phyloP scores from a whole-genome alignment of 2,888 invertebrate species.

The Allacma fusca region DNA sequence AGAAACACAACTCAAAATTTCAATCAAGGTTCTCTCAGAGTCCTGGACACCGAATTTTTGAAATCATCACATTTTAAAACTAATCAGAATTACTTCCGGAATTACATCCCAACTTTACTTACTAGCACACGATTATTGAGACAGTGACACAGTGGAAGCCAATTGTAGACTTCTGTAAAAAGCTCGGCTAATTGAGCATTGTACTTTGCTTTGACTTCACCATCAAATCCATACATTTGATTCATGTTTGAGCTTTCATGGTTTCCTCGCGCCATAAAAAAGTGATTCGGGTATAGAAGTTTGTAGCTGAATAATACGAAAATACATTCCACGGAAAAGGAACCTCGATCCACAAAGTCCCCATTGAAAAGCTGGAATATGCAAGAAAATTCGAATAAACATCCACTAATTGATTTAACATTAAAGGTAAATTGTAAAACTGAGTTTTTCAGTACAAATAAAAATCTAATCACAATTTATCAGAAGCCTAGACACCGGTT shows the following conservation, averaged over 20 bases:
- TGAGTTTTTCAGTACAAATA: background rate
- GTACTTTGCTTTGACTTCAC: conserved; percentile 97
- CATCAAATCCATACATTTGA: conserved; percentile 99
- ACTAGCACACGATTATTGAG: conserved; percentile 84
- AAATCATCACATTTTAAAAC: conserved; percentile 26
- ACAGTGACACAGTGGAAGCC: conserved; percentile 94
- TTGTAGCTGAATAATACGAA: conserved; percentile 97
- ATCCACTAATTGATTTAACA: background rate
- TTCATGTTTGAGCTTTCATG: conserved; percentile 99
- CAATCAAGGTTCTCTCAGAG: conserved; percentile 28
- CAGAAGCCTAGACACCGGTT: conserved; percentile 43
- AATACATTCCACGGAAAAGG: conserved; percentile 99
- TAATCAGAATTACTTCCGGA: too few species aligned
- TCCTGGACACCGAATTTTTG: conserved; percentile 31
- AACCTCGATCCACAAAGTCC: conserved; percentile 99
- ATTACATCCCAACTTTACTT: conserved; percentile 58
- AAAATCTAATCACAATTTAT: background rate
- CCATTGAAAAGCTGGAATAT: conserved; percentile 86
- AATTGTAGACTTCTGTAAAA: conserved; percentile 99
- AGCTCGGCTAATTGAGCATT: conserved; percentile 93
- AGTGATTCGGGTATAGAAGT: conserved; percentile 92
- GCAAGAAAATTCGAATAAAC: conserved; percentile 16
- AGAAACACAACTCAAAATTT: background rate
- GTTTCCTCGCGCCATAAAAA: conserved; percentile 98
- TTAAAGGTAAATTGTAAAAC: background rate